phyloP scores from a whole-genome alignment of 2,113 vertebrate genomes.

The Andinoacara biseriatus region DNA sequence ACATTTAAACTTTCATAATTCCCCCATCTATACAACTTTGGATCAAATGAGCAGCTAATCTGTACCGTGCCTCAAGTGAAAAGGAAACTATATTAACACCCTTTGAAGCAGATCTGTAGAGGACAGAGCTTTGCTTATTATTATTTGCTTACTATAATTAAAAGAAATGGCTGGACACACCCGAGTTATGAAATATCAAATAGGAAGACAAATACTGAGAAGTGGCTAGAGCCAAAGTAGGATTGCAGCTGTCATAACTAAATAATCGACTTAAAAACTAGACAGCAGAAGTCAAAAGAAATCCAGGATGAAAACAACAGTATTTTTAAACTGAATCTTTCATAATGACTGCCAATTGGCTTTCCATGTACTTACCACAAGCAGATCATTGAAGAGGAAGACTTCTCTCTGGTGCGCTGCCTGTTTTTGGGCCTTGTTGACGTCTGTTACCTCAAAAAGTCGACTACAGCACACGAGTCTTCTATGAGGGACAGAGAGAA shows the following conservation, averaged over 20 bases:
- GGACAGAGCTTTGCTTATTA: constrained; percentile 22
- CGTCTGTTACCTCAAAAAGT: constrained; percentile 94
- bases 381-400: constrained; percentile 98
- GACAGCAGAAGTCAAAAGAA: constrained; percentile 3
- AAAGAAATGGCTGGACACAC: constrained; percentile 40
- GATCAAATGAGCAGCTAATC: constrained; percentile 51
- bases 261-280: constrained; percentile 49
- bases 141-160: constrained; percentile 41
- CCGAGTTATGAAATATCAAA: constrained; percentile 50
- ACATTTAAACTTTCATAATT: constrained; percentile 64
- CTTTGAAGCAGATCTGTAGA: constrained; percentile 22
- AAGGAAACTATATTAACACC: constrained; percentile 33
- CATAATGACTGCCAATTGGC: background rate
- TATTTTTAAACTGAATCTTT: background rate
- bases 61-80: background rate
- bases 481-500: constrained; percentile 93
- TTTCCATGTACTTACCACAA: constrained; percentile 85
- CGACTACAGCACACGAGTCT: constrained; percentile 97
- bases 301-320: background rate
- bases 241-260: constrained; percentile 62
- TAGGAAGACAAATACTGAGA: constrained; percentile 26
- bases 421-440: constrained; percentile 97
- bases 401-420: constrained; percentile 98
- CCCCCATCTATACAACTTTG: constrained; percentile 38
- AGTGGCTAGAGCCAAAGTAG: constrained; percentile 29